phyloP scores from a whole-genome alignment of 2,888 invertebrate genomes.

The Acrobasis repandana region DNA sequence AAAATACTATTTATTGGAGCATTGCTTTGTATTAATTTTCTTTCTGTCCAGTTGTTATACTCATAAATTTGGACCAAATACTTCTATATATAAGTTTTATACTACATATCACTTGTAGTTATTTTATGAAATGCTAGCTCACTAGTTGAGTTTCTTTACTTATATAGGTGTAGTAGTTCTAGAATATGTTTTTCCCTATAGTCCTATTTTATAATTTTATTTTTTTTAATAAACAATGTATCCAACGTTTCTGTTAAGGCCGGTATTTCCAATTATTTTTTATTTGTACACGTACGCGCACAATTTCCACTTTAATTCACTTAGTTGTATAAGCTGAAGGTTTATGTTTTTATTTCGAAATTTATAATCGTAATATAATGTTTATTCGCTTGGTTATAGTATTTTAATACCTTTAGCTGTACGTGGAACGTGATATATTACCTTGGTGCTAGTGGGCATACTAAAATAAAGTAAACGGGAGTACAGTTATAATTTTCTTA shows the following conservation, averaged over 20 bases:
- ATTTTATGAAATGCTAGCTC: too few relatives aligned
- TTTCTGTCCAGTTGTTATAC: too few relatives aligned
- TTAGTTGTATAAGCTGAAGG: background rate
- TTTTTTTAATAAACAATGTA: background rate
- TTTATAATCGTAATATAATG: constrained; percentile 10
- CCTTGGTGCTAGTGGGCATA: background rate
- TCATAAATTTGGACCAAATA: too few relatives aligned
- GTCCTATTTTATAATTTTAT: too few relatives aligned
- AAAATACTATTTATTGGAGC: too few relatives aligned
- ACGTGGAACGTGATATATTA: background rate
- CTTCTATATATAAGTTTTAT: too few relatives aligned
- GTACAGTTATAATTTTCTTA: background rate
- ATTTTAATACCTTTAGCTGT: background rate
- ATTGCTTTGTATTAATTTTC: too few relatives aligned
- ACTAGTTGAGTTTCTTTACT: too few relatives aligned
- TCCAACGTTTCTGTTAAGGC: background rate
- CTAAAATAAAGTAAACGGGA: background rate
- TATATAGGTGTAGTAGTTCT: too few relatives aligned
- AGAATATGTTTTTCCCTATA: too few relatives aligned
- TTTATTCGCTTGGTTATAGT: constrained; percentile 11
- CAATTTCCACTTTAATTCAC: background rate
- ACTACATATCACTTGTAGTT: too few relatives aligned
- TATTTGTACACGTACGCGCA: background rate
- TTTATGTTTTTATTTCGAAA: constrained; percentile 8
- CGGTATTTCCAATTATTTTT: background rate